A percentile compares a stretch with the other conserved stretches of the same genome.
These are phyloP conservation scores for Neodiprion fabricii DNA, from an alignment of 1,140 invertebrate species.

Conservation along the genomic window DNA sequence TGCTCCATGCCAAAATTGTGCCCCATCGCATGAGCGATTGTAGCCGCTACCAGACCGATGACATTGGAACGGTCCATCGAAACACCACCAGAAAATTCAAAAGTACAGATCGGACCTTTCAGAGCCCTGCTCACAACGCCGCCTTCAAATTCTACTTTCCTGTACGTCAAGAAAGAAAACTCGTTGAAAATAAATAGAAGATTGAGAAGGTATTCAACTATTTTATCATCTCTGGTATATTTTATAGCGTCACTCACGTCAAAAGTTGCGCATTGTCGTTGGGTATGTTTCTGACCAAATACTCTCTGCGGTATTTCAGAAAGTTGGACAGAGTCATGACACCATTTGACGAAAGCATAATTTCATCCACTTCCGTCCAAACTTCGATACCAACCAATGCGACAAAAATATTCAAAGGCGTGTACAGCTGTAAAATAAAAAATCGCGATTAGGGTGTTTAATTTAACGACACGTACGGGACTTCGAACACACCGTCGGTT, in stretches of 20 bases:
- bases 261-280: slow-evolving; percentile 98
- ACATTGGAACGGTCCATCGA: slow-evolving; percentile 91
- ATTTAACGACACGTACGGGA: too few species aligned
- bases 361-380: slow-evolving; percentile 88
- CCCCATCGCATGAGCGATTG: slow-evolving; percentile 98
- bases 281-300: slow-evolving; percentile 83
- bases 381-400: slow-evolving; percentile 94
- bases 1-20: slow-evolving; percentile 99
- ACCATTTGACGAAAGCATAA: slow-evolving; percentile 79
- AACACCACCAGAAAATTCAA: slow-evolving; percentile 95
- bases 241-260: slow-evolving; percentile 74
- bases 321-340: slow-evolving; percentile 90
- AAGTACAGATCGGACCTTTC: slow-evolving; percentile 97
- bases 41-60: slow-evolving; percentile 91
- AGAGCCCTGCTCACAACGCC: slow-evolving; percentile 96
- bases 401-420: slow-evolving; percentile 93
- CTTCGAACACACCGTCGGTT: too few species aligned
- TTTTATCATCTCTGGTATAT: not conserved
- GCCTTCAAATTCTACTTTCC: slow-evolving; percentile 82
- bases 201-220: not conserved
- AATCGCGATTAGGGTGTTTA: slow-evolving; percentile 29
- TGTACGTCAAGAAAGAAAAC: slow-evolving; percentile 54
- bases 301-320: slow-evolving; percentile 82
- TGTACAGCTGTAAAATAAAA: slow-evolving; percentile 75
- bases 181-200: not conserved